These are phyloP conservation scores for Stomatorhinus ivindoensis DNA, from an alignment of 2,113 vertebrate species.

Conservation along the genomic window DNA sequence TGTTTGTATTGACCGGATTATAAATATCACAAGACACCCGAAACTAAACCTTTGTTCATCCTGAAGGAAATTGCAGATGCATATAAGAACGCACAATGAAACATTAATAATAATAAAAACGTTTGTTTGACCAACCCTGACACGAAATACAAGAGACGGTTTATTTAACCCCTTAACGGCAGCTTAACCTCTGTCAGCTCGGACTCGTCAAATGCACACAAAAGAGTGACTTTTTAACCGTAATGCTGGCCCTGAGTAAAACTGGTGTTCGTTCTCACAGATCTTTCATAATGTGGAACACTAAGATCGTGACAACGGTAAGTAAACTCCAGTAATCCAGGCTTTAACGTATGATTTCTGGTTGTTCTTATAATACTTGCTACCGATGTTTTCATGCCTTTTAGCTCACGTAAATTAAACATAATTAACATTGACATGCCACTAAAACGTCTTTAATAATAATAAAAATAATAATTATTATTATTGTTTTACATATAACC, in stretches of 20 bases:
- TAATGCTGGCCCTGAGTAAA: conserved; percentile 18
- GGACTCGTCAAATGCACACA: conserved; percentile 65
- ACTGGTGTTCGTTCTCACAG: not conserved
- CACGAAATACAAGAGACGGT: conserved; percentile 49
- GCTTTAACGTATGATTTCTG: not conserved
- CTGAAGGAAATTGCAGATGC: not conserved
- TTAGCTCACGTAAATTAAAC: not conserved
- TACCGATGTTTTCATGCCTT: not conserved
- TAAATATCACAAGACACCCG: not conserved
- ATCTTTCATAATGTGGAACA: not conserved
- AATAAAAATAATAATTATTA: not conserved
- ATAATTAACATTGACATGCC: not conserved
- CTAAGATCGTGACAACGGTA: not conserved
- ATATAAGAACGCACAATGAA: not conserved
- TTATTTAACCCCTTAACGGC: conserved; percentile 79
- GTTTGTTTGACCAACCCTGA: not conserved
- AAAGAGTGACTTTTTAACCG: conserved; percentile 37
- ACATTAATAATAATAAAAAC: not conserved
- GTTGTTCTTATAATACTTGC: not conserved
- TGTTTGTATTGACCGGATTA: not conserved
- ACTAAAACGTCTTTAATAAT: not conserved
- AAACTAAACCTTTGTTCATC: not conserved
- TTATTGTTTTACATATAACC: not conserved
- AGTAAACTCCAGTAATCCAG: not conserved
- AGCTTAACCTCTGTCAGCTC: conserved; percentile 78